Conservation (phyloP, 2,113 vertebrate genomes). For the Sardina pilchardus region DNA sequence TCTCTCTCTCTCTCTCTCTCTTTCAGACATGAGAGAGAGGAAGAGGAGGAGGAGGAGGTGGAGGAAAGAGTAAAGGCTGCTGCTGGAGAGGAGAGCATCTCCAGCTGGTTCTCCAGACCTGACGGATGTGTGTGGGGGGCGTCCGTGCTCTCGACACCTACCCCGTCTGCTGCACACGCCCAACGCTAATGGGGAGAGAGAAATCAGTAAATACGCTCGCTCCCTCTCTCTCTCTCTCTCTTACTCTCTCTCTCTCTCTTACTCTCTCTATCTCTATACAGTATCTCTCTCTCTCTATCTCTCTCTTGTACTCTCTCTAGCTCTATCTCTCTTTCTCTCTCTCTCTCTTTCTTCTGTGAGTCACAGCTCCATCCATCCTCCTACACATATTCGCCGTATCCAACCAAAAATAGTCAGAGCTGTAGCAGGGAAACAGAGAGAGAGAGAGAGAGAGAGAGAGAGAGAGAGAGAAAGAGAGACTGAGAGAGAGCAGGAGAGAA, state of each 20-base stretch:
- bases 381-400: constrained; percentile 36
- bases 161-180: not conserved
- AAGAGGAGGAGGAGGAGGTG: constrained; percentile 22
- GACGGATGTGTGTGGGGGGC: not conserved
- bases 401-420: constrained; percentile 30
- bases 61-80: constrained; percentile 27
- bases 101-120: not conserved
- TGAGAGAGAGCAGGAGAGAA: not conserved
- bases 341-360: not conserved
- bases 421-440: not conserved
- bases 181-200: constrained; percentile 15
- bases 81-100: not conserved
- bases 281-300: constrained; percentile 37
- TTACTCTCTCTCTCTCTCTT: constrained; percentile 29
- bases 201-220: constrained; percentile 22
- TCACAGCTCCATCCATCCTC: constrained; percentile 14
- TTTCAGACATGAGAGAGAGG: not conserved
- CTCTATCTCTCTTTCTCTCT: constrained; percentile 37
- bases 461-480: constrained; percentile 1
- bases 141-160: not conserved
- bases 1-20: not conserved
- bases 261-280: too few species aligned
- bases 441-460: not conserved
- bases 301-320: too few species aligned
- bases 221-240: constrained; percentile 39